A percentile compares a stretch with the other conserved stretches of the same genome.
phyloP scores from a whole-genome alignment of 1,140 invertebrate species.

The Nilaparvata lugens region DNA sequence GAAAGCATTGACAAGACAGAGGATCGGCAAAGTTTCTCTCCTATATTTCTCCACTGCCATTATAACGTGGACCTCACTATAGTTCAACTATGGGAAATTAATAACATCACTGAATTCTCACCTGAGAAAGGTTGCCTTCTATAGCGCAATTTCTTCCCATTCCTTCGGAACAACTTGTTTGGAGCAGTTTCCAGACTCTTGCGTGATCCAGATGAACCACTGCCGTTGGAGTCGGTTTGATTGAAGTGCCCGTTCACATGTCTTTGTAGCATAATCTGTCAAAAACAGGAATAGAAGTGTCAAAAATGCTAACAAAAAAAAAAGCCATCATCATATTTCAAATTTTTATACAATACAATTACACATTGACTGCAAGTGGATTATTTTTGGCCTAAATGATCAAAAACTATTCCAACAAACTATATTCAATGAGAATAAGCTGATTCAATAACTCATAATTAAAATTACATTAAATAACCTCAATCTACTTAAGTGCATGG shows the following conservation, averaged over 20 bases:
- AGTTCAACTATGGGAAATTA: too few relatives aligned
- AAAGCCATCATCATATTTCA: conserved; percentile 1
- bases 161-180: conserved; percentile 69
- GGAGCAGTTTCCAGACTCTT: conserved; percentile 54
- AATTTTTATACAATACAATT: conserved; percentile 1
- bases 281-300: conserved; percentile 24
- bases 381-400: too few relatives aligned
- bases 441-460: too few relatives aligned
- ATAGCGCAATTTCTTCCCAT: conserved; percentile 75
- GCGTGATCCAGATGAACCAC: conserved; percentile 37
- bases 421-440: too few relatives aligned
- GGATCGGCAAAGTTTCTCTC: too few relatives aligned
- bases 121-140: conserved; percentile 54
- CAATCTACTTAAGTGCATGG: too few relatives aligned
- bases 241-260: conserved; percentile 92
- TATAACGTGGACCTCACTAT: too few relatives aligned
- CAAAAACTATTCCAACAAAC: too few relatives aligned
- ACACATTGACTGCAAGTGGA: too few relatives aligned
- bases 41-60: too few relatives aligned
- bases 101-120: conserved; percentile 5
- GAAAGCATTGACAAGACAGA: too few relatives aligned
- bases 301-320: conserved; percentile 4
- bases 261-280: conserved; percentile 71
- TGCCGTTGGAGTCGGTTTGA: conserved; percentile 48
- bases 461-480: too few relatives aligned